These are phyloP conservation scores for Myanophis thanlyinensis DNA, from an alignment of 2,113 vertebrate species.

Conservation along the genomic window DNA sequence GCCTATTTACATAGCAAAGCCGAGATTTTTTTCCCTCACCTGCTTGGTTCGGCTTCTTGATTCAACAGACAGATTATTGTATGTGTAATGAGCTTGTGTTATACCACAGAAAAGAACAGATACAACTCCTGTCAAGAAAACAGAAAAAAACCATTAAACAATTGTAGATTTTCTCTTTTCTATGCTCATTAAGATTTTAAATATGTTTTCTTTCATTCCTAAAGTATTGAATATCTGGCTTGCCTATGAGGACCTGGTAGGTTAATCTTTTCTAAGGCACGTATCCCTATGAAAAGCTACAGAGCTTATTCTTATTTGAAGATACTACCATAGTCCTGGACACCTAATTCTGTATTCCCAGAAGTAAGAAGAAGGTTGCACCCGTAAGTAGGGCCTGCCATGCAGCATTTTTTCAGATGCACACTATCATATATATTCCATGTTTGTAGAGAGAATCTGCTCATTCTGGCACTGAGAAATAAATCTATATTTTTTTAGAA, in stretches of 20 bases:
- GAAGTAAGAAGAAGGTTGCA: background rate
- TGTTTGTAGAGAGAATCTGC: background rate
- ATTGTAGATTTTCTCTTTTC: background rate
- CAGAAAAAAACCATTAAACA: background rate
- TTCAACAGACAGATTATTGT: slow-evolving; percentile 91
- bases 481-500: background rate
- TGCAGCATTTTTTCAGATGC: background rate
- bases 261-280: background rate
- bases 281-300: background rate
- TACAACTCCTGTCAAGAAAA: slow-evolving; percentile 83
- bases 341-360: background rate
- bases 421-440: background rate
- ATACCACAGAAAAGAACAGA: slow-evolving; percentile 95
- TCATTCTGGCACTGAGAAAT: background rate
- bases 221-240: background rate
- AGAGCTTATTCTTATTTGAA: background rate
- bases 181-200: background rate
- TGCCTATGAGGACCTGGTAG: background rate
- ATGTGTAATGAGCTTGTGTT: slow-evolving; percentile 95
- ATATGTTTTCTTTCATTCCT: background rate
- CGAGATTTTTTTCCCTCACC: slow-evolving; percentile 65
- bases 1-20: background rate
- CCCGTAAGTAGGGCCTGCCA: background rate
- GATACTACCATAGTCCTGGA: background rate
- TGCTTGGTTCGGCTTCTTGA: slow-evolving; percentile 94